phyloP scores from a whole-genome alignment of 2,888 invertebrate genomes.

The Electrophaes corylata region DNA sequence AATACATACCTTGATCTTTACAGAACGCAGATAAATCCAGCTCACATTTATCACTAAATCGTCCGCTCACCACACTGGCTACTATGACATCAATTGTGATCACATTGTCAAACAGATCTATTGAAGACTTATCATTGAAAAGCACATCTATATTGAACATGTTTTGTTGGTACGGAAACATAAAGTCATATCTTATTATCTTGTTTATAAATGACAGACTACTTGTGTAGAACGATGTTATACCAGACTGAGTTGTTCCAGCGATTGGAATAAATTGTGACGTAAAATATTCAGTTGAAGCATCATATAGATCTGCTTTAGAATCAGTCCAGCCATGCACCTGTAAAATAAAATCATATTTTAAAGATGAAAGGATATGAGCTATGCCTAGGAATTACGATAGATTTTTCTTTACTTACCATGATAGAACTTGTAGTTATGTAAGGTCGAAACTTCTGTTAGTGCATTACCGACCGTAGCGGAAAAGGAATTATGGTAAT shows the following conservation, averaged over 20 bases:
- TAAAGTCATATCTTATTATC: slow-evolving; percentile 67
- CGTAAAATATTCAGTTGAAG: slow-evolving; percentile 56
- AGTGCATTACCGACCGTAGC: too few relatives aligned
- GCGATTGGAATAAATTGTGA: slow-evolving; percentile 61
- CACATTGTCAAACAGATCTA: slow-evolving; percentile 58
- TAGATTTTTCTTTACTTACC: too few relatives aligned
- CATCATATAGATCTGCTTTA: slow-evolving; percentile 57
- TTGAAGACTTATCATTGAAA: slow-evolving; percentile 66
- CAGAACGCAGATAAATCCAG: slow-evolving; percentile 70
- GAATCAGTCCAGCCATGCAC: slow-evolving; percentile 66
- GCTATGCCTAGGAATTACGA: too few relatives aligned
- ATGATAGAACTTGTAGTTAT: too few relatives aligned
- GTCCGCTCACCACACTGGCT: slow-evolving; percentile 55
- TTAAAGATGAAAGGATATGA: not conserved
- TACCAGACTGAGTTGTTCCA: slow-evolving; percentile 49
- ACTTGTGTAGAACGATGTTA: slow-evolving; percentile 67
- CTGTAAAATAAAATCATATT: slow-evolving; percentile 46
- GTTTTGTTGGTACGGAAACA: slow-evolving; percentile 64
- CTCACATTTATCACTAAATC: slow-evolving; percentile 62
- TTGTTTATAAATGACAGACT: slow-evolving; percentile 61
- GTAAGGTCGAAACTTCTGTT: too few relatives aligned
- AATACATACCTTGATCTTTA: slow-evolving; percentile 63
- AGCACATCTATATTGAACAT: slow-evolving; percentile 70
- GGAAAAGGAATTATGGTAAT: too few relatives aligned
- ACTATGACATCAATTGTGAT: slow-evolving; percentile 65